Percentiles rank a stretch among this genome's conserved stretches.
phyloP scores from a whole-genome alignment of 1,140 invertebrate genomes.

The Choristoneura fumiferana region DNA sequence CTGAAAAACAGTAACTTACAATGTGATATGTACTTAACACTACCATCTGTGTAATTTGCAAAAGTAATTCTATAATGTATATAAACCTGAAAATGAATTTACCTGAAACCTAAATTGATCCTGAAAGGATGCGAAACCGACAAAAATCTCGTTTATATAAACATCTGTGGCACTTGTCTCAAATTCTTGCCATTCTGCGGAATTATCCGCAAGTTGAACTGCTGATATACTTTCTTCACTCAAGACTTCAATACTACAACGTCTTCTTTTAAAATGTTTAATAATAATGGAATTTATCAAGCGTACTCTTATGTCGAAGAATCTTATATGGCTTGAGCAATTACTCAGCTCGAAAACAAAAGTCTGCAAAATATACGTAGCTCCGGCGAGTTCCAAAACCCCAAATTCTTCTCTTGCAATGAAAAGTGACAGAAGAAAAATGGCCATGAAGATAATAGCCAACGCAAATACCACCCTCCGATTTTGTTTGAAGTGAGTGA shows the following conservation, averaged over 20 bases:
- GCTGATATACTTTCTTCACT: background rate
- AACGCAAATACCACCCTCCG: slow-evolving; percentile 21
- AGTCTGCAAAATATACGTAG: background rate
- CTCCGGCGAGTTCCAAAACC: background rate
- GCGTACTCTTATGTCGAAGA: background rate
- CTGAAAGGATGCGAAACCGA: background rate
- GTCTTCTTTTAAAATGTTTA: background rate
- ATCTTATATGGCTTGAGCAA: background rate
- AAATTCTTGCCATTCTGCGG: background rate
- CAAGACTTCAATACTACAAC: background rate
- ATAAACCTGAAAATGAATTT: too few relatives aligned
- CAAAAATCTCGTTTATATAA: background rate
- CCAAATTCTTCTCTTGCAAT: background rate
- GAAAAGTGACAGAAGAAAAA: slow-evolving; percentile 5
- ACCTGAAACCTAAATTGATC: background rate
- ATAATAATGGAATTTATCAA: background rate
- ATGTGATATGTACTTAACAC: background rate
- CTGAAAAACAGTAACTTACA: background rate
- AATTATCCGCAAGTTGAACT: background rate
- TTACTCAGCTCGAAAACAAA: background rate
- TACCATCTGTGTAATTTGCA: background rate
- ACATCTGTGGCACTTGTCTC: background rate
- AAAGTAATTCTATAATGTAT: background rate
- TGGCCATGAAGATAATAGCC: background rate
- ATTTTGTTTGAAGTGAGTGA: slow-evolving; percentile 29